Conservation (phyloP, 2,113 vertebrate species). For the Elaphurus davidianus region DNA sequence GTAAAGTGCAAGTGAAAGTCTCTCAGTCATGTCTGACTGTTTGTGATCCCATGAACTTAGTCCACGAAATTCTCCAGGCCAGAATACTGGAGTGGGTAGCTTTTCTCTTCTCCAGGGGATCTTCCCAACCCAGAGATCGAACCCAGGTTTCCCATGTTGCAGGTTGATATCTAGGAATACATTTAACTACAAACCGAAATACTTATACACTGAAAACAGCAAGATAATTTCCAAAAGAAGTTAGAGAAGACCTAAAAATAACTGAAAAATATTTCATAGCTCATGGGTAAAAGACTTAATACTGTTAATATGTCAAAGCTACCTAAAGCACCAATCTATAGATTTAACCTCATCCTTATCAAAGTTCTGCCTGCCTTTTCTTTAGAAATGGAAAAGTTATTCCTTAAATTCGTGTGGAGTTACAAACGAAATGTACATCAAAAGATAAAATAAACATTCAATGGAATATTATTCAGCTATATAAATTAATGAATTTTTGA, state of each 20-base stretch:
- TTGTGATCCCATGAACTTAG: not conserved
- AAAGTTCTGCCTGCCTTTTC: not conserved
- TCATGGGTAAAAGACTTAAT: not conserved
- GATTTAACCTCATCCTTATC: not conserved
- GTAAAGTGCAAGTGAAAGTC: not conserved
- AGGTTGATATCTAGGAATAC: not conserved
- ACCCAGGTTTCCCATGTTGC: not conserved
- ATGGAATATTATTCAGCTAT: not conserved
- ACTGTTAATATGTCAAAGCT: not conserved
- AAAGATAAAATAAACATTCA: not conserved
- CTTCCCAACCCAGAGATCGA: not conserved
- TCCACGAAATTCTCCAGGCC: not conserved
- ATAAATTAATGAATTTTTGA: not conserved
- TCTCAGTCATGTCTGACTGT: not conserved
- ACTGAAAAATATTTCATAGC: not conserved
- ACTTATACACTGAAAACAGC: not conserved
- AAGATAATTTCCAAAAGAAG: not conserved
- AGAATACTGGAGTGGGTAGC: not conserved
- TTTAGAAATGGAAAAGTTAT: not conserved
- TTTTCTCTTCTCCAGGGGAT: not conserved
- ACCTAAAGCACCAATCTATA: not conserved
- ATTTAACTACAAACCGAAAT: not conserved
- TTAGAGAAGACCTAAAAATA: not conserved
- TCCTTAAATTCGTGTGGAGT: not conserved
- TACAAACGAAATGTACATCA: not conserved